phyloP scores from a whole-genome alignment of 2,888 invertebrate genomes.

The Eurytoma californica region DNA sequence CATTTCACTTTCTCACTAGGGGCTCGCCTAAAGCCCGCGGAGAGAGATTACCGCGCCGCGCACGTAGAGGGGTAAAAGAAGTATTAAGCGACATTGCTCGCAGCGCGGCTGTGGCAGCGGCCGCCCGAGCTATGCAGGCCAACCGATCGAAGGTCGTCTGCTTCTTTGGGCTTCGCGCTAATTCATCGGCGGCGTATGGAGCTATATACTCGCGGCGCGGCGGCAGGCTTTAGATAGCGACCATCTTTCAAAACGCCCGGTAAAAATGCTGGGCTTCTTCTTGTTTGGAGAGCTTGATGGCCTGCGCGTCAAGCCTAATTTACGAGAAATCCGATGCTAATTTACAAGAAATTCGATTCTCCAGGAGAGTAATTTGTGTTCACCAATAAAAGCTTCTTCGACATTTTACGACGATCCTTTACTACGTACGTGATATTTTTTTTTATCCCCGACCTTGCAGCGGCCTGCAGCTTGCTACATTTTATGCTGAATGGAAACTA shows the following conservation, averaged over 20 bases:
- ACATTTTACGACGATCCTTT: too few relatives aligned
- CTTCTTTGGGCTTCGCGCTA: slow-evolving; percentile 67
- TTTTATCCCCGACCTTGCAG: too few relatives aligned
- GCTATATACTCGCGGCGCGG: background rate
- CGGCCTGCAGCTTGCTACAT: too few relatives aligned
- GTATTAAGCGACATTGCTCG: background rate
- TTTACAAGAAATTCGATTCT: too few relatives aligned
- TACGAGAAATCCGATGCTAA: background rate
- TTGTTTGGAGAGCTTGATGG: background rate
- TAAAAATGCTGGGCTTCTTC: slow-evolving; percentile 10
- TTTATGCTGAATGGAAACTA: too few relatives aligned
- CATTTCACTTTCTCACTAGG: too few relatives aligned
- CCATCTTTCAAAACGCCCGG: background rate
- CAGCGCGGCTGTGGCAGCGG: background rate
- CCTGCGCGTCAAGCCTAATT: slow-evolving; percentile 6
- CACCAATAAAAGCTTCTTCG: too few relatives aligned
- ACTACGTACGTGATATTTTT: too few relatives aligned
- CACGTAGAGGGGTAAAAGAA: background rate
- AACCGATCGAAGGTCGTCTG: slow-evolving; percentile 69
- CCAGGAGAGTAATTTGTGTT: too few relatives aligned
- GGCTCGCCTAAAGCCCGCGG: background rate
- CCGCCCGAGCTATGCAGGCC: background rate
- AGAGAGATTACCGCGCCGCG: background rate
- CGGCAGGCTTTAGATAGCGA: background rate
- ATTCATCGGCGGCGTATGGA: slow-evolving; percentile 64